Conservation (phyloP, 2,113 vertebrate species). For the Pelusios castaneus region DNA sequence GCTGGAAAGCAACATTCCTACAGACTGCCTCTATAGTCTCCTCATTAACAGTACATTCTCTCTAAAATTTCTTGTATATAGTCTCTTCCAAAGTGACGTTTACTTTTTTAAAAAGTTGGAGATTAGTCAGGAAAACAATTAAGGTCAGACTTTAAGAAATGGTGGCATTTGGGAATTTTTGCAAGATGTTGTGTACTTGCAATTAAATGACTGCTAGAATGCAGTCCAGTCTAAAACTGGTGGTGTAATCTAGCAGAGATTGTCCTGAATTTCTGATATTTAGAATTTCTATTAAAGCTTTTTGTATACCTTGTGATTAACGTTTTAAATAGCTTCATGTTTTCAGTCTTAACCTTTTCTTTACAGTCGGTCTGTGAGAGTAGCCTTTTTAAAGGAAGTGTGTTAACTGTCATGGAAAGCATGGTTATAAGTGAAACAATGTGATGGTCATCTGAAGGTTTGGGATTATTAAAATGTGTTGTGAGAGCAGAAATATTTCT, state of each 20-base stretch:
- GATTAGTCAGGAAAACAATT: background rate
- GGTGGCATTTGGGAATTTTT: background rate
- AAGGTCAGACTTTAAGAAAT: background rate
- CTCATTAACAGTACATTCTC: background rate
- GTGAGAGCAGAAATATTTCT: background rate
- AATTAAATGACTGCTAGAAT: background rate
- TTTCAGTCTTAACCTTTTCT: background rate
- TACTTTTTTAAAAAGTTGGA: background rate
- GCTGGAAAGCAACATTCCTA: background rate
- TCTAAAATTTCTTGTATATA: background rate
- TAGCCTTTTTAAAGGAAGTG: background rate
- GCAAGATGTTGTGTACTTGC: background rate
- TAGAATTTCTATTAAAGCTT: background rate
- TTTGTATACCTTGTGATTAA: background rate
- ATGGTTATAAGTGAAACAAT: background rate
- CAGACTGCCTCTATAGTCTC: background rate
- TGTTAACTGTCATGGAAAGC: background rate
- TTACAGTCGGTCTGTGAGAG: background rate
- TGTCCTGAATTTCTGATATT: background rate
- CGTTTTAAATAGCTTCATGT: background rate
- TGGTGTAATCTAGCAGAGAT: background rate
- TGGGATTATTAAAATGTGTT: constrained; percentile 12
- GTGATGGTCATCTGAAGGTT: background rate
- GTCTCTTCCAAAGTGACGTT: background rate
- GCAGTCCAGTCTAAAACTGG: background rate